These are phyloP conservation scores for Diadegma fenestrale DNA, from an alignment of 2,888 invertebrate genomes.

Conservation along the genomic window DNA sequence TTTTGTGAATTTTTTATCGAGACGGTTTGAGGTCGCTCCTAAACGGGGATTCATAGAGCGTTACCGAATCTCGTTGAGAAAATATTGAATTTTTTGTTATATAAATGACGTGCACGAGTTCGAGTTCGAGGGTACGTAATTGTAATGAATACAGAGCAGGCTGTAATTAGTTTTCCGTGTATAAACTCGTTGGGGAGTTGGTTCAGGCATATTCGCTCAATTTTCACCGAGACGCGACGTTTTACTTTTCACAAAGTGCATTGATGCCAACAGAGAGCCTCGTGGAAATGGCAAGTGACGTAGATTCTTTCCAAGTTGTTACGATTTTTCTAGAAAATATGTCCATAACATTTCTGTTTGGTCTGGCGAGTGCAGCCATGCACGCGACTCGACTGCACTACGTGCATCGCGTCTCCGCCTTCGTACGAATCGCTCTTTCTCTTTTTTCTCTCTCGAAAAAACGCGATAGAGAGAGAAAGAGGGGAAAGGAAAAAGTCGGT, in stretches of 20 bases:
- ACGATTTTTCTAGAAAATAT: background rate
- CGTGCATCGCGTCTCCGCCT: conserved; percentile 13
- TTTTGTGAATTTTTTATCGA: background rate
- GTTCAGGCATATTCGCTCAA: conserved; percentile 25
- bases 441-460: background rate
- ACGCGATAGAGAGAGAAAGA: background rate
- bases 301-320: background rate
- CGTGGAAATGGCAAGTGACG: background rate
- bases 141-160: conserved; percentile 18
- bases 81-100: conserved; percentile 7
- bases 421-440: background rate
- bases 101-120: background rate
- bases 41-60: background rate
- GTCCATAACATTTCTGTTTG: background rate
- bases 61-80: background rate
- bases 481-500: background rate
- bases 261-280: background rate
- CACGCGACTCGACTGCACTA: conserved; percentile 47
- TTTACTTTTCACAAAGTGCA: conserved; percentile 26
- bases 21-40: background rate
- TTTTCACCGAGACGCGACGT: conserved; percentile 2
- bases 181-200: conserved; percentile 9
- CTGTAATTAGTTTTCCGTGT: conserved; percentile 29
- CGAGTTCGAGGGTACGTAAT: background rate
- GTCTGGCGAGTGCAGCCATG: conserved; percentile 16